Percentiles rank a stretch among this genome's conserved stretches.
Conservation (phyloP, 2,888 invertebrate species). For the Nemurella pictetii region DNA sequence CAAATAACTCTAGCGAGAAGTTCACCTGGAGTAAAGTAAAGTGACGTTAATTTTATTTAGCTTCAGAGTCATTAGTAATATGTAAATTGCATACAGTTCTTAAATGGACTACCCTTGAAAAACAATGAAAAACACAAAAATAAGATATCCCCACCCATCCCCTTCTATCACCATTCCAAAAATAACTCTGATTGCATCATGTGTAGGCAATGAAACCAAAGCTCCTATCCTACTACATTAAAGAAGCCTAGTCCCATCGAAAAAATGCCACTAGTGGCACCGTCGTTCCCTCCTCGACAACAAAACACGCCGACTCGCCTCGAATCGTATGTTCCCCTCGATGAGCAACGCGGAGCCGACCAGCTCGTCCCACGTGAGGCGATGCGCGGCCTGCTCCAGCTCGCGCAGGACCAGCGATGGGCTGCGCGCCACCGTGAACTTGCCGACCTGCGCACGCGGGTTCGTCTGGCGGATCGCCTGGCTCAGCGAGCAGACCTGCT, state of each 20-base stretch:
- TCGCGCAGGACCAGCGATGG: neutral
- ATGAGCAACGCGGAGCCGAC: constrained; percentile 68
- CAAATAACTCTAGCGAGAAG: constrained; percentile 67
- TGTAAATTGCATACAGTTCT: too few relatives aligned
- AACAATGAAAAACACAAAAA: too few relatives aligned
- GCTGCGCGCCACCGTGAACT: constrained; percentile 27
- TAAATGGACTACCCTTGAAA: too few relatives aligned
- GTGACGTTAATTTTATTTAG: neutral
- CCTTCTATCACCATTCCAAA: too few relatives aligned
- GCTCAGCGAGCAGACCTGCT: neutral
- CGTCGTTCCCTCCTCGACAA: too few relatives aligned
- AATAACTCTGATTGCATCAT: too few relatives aligned
- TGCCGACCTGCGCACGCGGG: constrained; percentile 7
- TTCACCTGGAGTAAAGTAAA: constrained; percentile 56
- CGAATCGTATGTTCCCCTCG: constrained; percentile 68
- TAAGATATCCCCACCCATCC: too few relatives aligned
- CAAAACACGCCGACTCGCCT: too few relatives aligned
- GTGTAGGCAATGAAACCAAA: too few relatives aligned
- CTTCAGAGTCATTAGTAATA: neutral
- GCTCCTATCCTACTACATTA: too few relatives aligned
- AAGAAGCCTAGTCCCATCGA: too few relatives aligned
- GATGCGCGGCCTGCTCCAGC: constrained; percentile 37
- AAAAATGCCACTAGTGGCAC: too few relatives aligned
- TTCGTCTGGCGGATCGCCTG: neutral
- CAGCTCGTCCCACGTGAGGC: constrained; percentile 70